phyloP scores from a whole-genome alignment of 2,888 invertebrate genomes.

The Deilephila porcellus region DNA sequence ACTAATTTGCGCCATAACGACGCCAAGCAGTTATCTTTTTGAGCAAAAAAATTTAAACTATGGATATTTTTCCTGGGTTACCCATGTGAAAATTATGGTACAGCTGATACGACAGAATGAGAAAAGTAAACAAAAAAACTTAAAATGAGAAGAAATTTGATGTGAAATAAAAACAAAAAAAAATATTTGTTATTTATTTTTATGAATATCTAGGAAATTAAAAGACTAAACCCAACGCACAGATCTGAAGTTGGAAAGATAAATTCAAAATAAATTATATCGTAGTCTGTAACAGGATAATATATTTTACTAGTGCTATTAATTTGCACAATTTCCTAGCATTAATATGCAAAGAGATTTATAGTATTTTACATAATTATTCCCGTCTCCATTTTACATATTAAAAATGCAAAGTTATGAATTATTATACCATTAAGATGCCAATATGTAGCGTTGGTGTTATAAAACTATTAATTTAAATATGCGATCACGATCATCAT shows the following conservation, averaged over 20 bases:
- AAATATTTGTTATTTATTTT: too few relatives aligned
- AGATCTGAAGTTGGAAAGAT: neutral
- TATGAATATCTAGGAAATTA: neutral
- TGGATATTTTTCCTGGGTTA: too few relatives aligned
- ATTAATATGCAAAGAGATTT: constrained; percentile 15
- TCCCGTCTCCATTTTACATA: neutral
- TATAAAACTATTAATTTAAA: neutral
- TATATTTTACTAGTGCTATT: constrained; percentile 1
- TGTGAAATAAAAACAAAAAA: too few relatives aligned
- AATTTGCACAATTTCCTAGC: constrained; percentile 16
- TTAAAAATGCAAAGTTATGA: constrained; percentile 7
- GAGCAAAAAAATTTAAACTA: too few relatives aligned
- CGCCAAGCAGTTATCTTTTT: too few relatives aligned
- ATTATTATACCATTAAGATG: constrained; percentile 1
- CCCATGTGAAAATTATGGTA: too few relatives aligned
- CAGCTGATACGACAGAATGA: too few relatives aligned
- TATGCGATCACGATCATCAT: too few relatives aligned
- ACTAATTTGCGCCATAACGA: too few relatives aligned
- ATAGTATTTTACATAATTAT: neutral
- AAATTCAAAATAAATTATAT: neutral
- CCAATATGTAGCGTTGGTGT: neutral
- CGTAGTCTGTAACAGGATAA: constrained; percentile 3
- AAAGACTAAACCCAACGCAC: neutral
- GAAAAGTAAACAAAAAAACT: too few relatives aligned
- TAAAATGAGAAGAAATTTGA: too few relatives aligned